These are phyloP conservation scores for Tarsius wallacei DNA, from an alignment of 2,797 vertebrate genomes.

Conservation along the genomic window DNA sequence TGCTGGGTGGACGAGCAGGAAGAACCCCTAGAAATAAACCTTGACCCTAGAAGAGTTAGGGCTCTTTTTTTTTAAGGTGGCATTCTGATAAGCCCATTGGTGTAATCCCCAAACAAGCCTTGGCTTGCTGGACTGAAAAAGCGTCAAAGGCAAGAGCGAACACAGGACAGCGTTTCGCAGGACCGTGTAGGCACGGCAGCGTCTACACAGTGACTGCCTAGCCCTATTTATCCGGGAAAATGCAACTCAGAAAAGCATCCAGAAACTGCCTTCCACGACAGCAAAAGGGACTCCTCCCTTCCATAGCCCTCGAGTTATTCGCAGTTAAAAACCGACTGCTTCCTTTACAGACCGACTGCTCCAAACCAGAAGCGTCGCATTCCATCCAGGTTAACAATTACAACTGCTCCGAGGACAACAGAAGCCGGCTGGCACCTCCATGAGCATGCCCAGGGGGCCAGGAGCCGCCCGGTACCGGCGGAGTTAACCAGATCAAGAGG, in stretches of 20 bases:
- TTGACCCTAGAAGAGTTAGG: neutral
- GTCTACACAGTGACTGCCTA: fast-evolving
- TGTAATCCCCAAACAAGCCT: conserved; percentile 86
- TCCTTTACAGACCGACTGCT: neutral
- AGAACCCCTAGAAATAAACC: neutral
- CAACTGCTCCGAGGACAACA: conserved; percentile 79
- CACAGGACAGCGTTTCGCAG: conserved; percentile 75
- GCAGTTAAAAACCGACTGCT: conserved; percentile 85
- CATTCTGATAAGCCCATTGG: conserved; percentile 85
- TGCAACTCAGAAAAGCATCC: neutral
- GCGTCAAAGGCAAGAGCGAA: conserved; percentile 79
- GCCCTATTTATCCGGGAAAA: neutral
- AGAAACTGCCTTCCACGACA: neutral
- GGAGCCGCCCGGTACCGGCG: conserved; percentile 69
- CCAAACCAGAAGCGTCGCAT: conserved; percentile 85
- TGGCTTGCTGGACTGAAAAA: conserved; percentile 81
- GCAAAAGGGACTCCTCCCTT: conserved; percentile 22
- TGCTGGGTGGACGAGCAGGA: neutral
- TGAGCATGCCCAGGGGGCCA: neutral
- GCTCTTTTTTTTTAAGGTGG: conserved; percentile 75
- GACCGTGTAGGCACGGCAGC: neutral
- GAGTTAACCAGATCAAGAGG: conserved; percentile 48
- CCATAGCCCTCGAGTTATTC: conserved; percentile 8
- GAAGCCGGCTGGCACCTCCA: conserved; percentile 66
- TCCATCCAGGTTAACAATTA: conserved; percentile 90